Base-by-base conservation (phyloP, 2,113 vertebrate genomes). In the Psittacula cyanocephala region DNA sequence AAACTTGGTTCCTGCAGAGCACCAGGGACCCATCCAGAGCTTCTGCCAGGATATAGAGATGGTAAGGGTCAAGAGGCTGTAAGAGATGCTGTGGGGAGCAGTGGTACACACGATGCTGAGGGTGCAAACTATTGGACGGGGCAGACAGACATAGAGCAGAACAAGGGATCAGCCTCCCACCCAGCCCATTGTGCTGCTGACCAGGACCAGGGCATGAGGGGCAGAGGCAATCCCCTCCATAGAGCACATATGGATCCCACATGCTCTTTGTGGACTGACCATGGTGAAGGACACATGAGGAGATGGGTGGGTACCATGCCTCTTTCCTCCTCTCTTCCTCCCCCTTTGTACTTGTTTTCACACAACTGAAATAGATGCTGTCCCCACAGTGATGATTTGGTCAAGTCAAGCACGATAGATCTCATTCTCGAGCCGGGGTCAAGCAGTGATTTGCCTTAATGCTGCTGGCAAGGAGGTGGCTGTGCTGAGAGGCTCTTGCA, bases 361-460 rank as follows among this genome's bases (percentile, higher is more conserved):
- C 59, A 50, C 3, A 1, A 53, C 7, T 3, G 13, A 31, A 63
- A 67, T 71, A 46, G 29, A 49, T 2, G 14, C 81, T 83, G 64
- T 75, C 50, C 76, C 64, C 35, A 4, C 83, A 75, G 86, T 6
- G 88, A 91, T 67, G 96, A 63, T 49, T 89, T 0, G 93, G 79
- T 47, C 79, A 94, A 89, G 91, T 10, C 70, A 81, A 83, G 95
- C 94, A 33, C 88, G 78, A 86, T 19, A 63, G 71, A 94, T 60
- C 55, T 77, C 93, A 88, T 86, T 81, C 86, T 81, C 7, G 3
- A 83, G 85, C 94, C 39, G 85, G 87, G 81, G 23, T 82, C 91
- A 91, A 89, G 91, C 41, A 7, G 67, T 37, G 91, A 88, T 96
- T 86, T 65, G 52, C 86, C 84, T 81, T 72, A 29, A 67, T 39